A percentile compares a stretch with the other conserved stretches of the same genome.
phyloP scores from a whole-genome alignment of 2,113 vertebrate species.

The Glaucidium brasilianum region DNA sequence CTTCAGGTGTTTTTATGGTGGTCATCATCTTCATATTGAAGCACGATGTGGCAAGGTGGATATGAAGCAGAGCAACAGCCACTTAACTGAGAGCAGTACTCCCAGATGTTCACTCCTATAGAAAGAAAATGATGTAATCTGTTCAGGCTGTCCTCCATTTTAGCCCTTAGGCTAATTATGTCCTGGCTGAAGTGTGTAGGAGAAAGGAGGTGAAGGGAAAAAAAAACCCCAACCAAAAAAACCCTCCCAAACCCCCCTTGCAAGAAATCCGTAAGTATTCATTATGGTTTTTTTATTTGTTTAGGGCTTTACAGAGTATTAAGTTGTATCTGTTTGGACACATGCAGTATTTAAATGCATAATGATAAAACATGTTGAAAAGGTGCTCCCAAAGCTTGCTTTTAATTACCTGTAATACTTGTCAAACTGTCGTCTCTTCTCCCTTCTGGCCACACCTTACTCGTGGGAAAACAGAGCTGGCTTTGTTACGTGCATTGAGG shows the following conservation, averaged over 20 bases:
- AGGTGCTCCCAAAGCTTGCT: neutral
- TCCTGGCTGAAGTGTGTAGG: neutral
- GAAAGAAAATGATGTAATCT: conserved; percentile 13
- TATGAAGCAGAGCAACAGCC: neutral
- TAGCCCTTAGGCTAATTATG: neutral
- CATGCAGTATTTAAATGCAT: neutral
- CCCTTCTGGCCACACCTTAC: neutral
- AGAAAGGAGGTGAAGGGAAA: neutral
- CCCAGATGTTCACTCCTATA: neutral
- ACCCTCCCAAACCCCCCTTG: neutral
- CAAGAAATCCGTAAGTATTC: neutral
- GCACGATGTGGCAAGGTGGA: neutral
- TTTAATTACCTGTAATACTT: neutral
- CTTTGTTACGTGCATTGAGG: neutral
- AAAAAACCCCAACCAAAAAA: neutral
- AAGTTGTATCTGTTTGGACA: neutral
- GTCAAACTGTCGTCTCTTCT: neutral
- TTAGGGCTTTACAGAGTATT: neutral
- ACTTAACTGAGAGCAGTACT: neutral
- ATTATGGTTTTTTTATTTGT: neutral
- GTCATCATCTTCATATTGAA: neutral
- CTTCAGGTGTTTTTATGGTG: fast-evolving
- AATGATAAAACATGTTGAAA: neutral
- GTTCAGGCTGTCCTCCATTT: neutral
- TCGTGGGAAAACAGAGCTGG: neutral